These are phyloP conservation scores for Speoplatyrhinus poulsoni DNA, from an alignment of 2,113 vertebrate species.

Conservation along the genomic window DNA sequence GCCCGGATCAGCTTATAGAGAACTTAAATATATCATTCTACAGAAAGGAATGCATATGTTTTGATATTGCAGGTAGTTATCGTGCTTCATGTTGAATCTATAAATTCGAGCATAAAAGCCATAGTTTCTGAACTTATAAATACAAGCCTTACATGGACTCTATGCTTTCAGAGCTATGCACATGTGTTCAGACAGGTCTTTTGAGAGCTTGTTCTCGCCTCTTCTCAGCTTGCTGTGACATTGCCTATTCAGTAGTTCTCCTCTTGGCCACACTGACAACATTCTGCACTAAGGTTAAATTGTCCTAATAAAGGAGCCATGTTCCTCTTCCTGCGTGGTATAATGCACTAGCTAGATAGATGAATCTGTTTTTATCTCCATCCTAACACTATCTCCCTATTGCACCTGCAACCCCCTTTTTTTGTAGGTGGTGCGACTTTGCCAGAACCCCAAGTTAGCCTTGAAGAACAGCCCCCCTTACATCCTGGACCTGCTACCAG, in stretches of 20 bases:
- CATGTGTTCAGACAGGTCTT: slow-evolving; percentile 9
- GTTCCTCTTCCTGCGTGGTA: slow-evolving; percentile 11
- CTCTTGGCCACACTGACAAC: slow-evolving; percentile 20
- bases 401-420: slow-evolving; percentile 11
- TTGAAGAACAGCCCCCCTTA: slow-evolving; percentile 99
- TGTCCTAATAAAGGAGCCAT: slow-evolving; percentile 27
- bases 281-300: slow-evolving; percentile 22
- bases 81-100: not conserved
- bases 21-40: not conserved
- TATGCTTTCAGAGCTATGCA: slow-evolving; percentile 6
- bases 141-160: not conserved
- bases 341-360: slow-evolving; percentile 9
- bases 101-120: not conserved
- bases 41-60: not conserved
- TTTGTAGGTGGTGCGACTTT: slow-evolving; percentile 92
- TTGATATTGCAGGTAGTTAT: not conserved
- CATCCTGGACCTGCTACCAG: slow-evolving; percentile 95
- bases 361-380: not conserved
- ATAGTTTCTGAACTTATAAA: not conserved
- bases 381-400: not conserved
- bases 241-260: slow-evolving; percentile 27
- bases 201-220: slow-evolving; percentile 17
- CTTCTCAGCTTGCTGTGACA: slow-evolving; percentile 22
- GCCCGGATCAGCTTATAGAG: not conserved
- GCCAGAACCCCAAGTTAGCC: slow-evolving; percentile 96